phyloP scores from a whole-genome alignment of 2,113 vertebrate species.

The Ascaphus truei region DNA sequence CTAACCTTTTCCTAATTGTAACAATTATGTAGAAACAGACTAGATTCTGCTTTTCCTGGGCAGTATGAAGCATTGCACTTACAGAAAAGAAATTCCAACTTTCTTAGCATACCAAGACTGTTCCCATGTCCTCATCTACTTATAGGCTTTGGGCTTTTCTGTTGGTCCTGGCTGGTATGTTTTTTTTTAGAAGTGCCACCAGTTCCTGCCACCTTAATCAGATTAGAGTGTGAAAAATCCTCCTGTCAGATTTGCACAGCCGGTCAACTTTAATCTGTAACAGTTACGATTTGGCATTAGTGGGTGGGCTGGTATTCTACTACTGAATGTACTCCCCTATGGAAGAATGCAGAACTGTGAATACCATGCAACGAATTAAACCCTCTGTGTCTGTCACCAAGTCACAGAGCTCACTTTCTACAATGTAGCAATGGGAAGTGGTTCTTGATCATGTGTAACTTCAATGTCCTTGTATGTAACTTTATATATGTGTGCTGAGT shows the following conservation, averaged over 20 bases:
- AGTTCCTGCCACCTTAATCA: constrained; percentile 78
- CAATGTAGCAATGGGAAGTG: too few relatives aligned
- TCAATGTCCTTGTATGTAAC: too few relatives aligned
- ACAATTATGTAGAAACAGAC: neutral
- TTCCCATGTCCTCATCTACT: constrained; percentile 36
- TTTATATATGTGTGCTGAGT: too few relatives aligned
- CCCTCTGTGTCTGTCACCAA: too few relatives aligned
- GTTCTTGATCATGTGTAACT: too few relatives aligned
- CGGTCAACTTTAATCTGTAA: constrained; percentile 72
- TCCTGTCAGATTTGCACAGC: constrained; percentile 67
- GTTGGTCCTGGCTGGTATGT: constrained; percentile 8
- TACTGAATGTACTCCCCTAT: too few relatives aligned
- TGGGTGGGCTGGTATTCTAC: constrained; percentile 56
- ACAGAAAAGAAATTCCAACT: neutral
- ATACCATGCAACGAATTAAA: too few relatives aligned
- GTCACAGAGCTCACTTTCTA: too few relatives aligned
- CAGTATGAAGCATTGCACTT: neutral
- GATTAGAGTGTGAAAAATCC: constrained; percentile 61
- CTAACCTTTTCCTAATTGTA: too few relatives aligned
- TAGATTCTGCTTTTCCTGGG: neutral
- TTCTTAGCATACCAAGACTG: neutral
- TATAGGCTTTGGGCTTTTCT: constrained; percentile 40
- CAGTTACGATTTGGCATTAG: constrained; percentile 65
- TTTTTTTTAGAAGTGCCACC: constrained; percentile 61
- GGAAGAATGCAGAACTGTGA: neutral